Conservation (phyloP, 2,113 vertebrate species). For the Typhlomys cinereus region DNA sequence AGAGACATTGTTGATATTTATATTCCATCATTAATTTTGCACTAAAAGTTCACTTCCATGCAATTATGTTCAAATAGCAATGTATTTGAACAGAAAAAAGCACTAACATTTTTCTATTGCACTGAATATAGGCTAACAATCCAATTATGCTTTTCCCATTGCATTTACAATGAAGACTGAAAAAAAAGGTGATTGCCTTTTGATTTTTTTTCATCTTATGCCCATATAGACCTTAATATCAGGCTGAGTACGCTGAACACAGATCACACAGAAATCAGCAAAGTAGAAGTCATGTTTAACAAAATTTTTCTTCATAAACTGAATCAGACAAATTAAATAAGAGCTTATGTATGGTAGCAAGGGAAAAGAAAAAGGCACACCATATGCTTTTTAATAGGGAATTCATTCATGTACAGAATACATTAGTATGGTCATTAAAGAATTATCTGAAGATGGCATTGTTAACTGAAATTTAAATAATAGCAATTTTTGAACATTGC, state of each 20-base stretch:
- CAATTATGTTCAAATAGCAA: no score
- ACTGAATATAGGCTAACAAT: no score
- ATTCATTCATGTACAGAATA: not conserved
- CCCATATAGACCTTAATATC: conserved; percentile 22
- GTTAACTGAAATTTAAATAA: not conserved
- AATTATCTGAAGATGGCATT: not conserved
- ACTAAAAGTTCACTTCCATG: no score
- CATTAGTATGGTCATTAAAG: not conserved
- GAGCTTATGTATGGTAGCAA: not conserved
- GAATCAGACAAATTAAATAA: not conserved
- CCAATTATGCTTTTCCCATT: no score
- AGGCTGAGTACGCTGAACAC: not conserved
- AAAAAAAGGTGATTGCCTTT: not conserved
- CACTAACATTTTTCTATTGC: no score
- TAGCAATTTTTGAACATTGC: not conserved
- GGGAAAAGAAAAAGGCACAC: not conserved
- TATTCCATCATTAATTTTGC: no score
- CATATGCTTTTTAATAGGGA: not conserved
- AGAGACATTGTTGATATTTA: no score
- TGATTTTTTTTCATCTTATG: conserved; percentile 32
- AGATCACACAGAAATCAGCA: not conserved
- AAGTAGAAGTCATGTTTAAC: not conserved
- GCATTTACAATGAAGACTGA: not conserved
- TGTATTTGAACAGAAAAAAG: no score
- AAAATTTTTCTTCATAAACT: not conserved